A percentile compares a stretch with the other conserved stretches of the same genome.
Conservation (phyloP, 1,140 invertebrate species). For the Ostrea denselamellosa region DNA sequence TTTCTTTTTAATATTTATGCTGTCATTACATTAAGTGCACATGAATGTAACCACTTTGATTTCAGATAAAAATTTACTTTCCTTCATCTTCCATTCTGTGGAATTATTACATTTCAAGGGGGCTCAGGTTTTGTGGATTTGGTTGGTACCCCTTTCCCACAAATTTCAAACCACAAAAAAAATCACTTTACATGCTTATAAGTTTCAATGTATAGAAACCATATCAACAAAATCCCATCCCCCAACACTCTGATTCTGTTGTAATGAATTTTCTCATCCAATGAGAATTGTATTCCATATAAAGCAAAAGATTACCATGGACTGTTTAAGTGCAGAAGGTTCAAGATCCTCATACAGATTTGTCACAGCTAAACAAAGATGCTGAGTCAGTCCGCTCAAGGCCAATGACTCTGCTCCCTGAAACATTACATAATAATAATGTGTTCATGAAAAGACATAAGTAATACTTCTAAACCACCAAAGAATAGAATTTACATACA, state of each 20-base stretch:
- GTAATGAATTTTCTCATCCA: no score
- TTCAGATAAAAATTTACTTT: neutral
- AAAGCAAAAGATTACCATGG: neutral
- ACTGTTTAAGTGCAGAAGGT: neutral
- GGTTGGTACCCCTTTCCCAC: no score
- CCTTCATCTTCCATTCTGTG: neutral
- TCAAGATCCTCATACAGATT: conserved; percentile 62
- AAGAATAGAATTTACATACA: neutral
- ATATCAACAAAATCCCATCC: no score
- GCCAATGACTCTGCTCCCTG: conserved; percentile 68
- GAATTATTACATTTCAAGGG: neutral
- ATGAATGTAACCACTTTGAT: no score
- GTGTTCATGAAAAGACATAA: neutral
- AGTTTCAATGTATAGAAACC: no score
- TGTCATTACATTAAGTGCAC: neutral
- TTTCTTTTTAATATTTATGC: neutral
- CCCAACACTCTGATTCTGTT: no score
- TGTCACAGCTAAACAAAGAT: conserved; percentile 67
- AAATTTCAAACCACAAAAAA: no score
- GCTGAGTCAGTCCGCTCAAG: conserved; percentile 65
- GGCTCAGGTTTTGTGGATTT: no score
- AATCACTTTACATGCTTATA: no score
- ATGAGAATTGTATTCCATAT: neutral
- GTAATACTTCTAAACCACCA: neutral
- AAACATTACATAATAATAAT: conserved; percentile 9